A percentile compares a stretch with the other conserved stretches of the same genome.
These are phyloP conservation scores for Resseliella maxima DNA, from an alignment of 2,888 invertebrate genomes.

Conservation along the genomic window DNA sequence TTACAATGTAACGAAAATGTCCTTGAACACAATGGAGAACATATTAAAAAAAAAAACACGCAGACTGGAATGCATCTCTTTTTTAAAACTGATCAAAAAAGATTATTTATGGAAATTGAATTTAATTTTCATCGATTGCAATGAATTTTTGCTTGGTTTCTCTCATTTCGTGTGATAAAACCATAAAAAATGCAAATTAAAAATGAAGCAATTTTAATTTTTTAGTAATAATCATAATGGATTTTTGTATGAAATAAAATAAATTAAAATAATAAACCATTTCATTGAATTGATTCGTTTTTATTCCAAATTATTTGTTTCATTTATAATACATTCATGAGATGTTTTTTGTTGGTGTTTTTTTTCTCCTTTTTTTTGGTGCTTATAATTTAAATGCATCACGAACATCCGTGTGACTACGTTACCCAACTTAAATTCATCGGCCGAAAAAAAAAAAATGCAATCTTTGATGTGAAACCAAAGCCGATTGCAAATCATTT, in stretches of 20 bases:
- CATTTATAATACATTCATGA: not conserved
- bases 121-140: not conserved
- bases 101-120: constrained; percentile 12
- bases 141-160: not conserved
- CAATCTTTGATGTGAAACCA: not conserved
- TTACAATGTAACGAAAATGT: too few relatives aligned
- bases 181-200: not conserved
- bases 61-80: too few relatives aligned
- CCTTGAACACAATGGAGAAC: not conserved
- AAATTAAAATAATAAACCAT: too few relatives aligned
- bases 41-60: too few relatives aligned
- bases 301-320: not conserved
- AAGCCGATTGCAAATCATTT: not conserved
- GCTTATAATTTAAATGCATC: not conserved
- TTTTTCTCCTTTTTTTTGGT: too few relatives aligned
- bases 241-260: too few relatives aligned
- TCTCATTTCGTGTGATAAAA: not conserved
- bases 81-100: constrained; percentile 15
- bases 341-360: too few relatives aligned
- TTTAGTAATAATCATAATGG: not conserved
- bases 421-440: not conserved
- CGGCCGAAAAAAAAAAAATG: not conserved
- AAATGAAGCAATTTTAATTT: not conserved
- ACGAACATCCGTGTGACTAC: not conserved
- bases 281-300: not conserved